Evolutionary conservation across 2,113 vertebrate genomes (phyloP), one percentile per base, ranked within the genome.

Genomic region (Nerophis lumbriciformis): DNA sequence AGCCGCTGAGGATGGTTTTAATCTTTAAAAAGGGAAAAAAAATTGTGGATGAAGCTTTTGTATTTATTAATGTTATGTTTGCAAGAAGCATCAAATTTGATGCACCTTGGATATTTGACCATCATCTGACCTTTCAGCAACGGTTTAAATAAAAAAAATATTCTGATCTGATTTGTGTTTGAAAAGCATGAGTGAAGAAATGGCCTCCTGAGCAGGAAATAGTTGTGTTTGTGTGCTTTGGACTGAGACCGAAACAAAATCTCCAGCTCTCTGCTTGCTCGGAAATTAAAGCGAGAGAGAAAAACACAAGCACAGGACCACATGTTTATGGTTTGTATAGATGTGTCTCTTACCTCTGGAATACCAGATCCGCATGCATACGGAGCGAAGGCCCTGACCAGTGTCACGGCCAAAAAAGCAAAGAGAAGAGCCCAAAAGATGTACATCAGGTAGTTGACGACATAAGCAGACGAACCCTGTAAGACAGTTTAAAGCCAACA

Each of bases 321-420:
- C 42, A 45, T 45, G 42, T 12, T 9, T 7, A 53, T 12, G 50
- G 11, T 28, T 9, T 9, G 19, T 9, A 4, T 5, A 53, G n/a
- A 15, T 19, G 16, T 10, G 0, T 28, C 4, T 10, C 90, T 91
- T 71, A 98, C 96, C 94, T 98, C 96, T 37, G 96, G 96, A 76
- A 99, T 98, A 66, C 96, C 96, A 0, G 96, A 98, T 60, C 97
- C 96, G 5, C 97, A 98, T 38, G 97, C 96, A 0, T 98, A 98
- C 0, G 95, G 95, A 9, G 95, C 97, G 68, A 99, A 98, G 10
- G 93, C 91, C 61, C 93, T 83, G 66, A 99, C 97, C 16, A 98
- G 91, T 6, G 85, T 78, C 35, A 98, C 96, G 0, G 96, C 94
- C 62, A 99, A 88, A 49, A 97, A 92, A n/a, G 96, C 88, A 84